Base-by-base conservation (phyloP, 2,113 vertebrate species). In the Eira barbara region DNA sequence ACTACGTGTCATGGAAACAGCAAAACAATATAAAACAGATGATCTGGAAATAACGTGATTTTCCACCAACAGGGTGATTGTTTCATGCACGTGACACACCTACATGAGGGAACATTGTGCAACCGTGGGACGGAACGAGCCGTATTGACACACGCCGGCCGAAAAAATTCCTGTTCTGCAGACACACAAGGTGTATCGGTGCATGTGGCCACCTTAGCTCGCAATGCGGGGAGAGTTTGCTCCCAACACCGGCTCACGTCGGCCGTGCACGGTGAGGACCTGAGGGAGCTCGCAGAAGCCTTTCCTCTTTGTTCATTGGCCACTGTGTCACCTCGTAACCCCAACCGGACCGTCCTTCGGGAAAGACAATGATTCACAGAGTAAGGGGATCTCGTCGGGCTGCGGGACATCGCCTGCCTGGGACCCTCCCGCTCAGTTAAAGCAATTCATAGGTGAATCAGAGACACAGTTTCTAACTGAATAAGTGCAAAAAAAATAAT, bases 171-270 rank as follows among this genome's bases (percentile, higher is more conserved):
- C 57, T 6, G 8, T 1, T 17, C 49, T 13, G 25, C 52, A 13
- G n/a, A 15, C 4, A 5, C 65, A 42, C 36, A 4, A 12, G 17
- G n/a, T 12, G n/a, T 20, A 31, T 4, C 6, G 3, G 36, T 7
- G 0, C 8, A 0, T 0, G 1, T 10, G 67, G 31, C n/a, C 80
- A 11, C 21, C 0, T 10, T 0, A 27, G 57, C 45, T 9, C 4
- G 18, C 49, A 27, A 8, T 23, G 25, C 39, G 0, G 17, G 39
- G 29, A 1, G 3, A 25, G 25, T 6, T 8, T 3, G 1, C 1
- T 7, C 15, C 42, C 0, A 8, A 25, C 36, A 6, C 0, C 4
- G 0, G 15, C 34, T 67, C 12, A 1, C 7, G 0, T 4, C 4
- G 11, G 2, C 13, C 1, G 21, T 0, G 17, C 12, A 0, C 2